These are phyloP conservation scores for Taphrorychus bicolor DNA, from an alignment of 2,888 invertebrate species.

Conservation along the genomic window DNA sequence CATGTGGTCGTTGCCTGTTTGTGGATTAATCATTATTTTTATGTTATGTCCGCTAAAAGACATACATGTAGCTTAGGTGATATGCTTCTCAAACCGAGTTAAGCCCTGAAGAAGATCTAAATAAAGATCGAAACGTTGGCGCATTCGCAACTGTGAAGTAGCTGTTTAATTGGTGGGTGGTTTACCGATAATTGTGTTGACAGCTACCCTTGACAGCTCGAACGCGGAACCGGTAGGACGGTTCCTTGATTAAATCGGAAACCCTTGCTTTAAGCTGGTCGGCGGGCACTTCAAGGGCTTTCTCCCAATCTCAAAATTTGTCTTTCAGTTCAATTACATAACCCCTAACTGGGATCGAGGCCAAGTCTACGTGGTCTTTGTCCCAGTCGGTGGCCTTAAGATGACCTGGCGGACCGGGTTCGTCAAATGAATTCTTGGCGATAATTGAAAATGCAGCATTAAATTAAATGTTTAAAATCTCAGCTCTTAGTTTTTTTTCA, in stretches of 20 bases:
- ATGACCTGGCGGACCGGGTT: conserved; percentile 86
- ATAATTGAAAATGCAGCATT: too few species aligned
- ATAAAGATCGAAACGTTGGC: too few species aligned
- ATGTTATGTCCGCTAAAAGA: conserved; percentile 83
- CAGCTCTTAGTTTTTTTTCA: too few species aligned
- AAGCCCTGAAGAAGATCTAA: too few species aligned
- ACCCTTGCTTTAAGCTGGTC: conserved; percentile 83
- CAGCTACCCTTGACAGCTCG: conserved; percentile 90
- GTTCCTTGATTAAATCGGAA: conserved; percentile 90
- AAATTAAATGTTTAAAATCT: too few species aligned
- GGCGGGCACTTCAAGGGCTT: conserved; percentile 87
- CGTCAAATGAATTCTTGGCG: conserved; percentile 97
- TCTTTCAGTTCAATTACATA: conserved; percentile 91
- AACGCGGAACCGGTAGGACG: conserved; percentile 89
- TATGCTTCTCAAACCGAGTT: too few species aligned
- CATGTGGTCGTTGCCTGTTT: too few species aligned
- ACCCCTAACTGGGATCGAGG: conserved; percentile 85
- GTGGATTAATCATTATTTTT: too few species aligned
- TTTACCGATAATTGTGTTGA: conserved; percentile 83
- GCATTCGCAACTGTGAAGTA: too few species aligned
- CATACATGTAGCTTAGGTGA: conserved; percentile 92
- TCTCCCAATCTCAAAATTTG: conserved; percentile 95
- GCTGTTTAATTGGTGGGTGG: too few species aligned
- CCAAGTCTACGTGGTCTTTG: conserved; percentile 91
- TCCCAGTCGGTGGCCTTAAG: conserved; percentile 93